phyloP scores from a whole-genome alignment of 2,888 invertebrate genomes.

The Dynastes grantii region DNA sequence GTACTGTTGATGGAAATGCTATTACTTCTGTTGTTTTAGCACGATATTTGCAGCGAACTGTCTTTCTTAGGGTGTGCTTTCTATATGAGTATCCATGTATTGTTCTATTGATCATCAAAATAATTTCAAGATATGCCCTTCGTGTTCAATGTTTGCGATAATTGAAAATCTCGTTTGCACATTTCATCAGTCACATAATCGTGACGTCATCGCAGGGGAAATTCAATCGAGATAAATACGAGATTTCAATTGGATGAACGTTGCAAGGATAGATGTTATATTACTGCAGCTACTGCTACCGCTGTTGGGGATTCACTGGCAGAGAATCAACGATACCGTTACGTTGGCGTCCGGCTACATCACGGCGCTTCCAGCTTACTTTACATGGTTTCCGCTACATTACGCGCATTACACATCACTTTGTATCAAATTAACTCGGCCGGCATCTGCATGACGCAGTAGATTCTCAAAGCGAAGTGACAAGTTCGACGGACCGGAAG shows the following conservation, averaged over 20 bases:
- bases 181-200: background rate
- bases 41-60: too few relatives aligned
- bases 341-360: slow-evolving; percentile 28
- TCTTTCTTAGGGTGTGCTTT: too few relatives aligned
- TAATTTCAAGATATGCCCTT: too few relatives aligned
- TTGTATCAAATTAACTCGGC: slow-evolving; percentile 63
- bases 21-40: too few relatives aligned
- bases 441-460: slow-evolving; percentile 62
- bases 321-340: slow-evolving; percentile 21
- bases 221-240: slow-evolving; percentile 7
- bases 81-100: too few relatives aligned
- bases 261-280: background rate
- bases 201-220: slow-evolving; percentile 7
- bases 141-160: too few relatives aligned
- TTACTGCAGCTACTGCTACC: too few relatives aligned
- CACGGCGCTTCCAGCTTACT: slow-evolving; percentile 48
- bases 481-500: slow-evolving; percentile 61
- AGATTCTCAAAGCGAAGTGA: slow-evolving; percentile 62
- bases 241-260: slow-evolving; percentile 8
- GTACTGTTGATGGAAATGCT: too few relatives aligned
- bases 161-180: background rate
- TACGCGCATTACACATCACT: slow-evolving; percentile 61
- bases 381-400: slow-evolving; percentile 63
- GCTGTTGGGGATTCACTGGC: background rate
- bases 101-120: too few relatives aligned